Evolutionary conservation across 1,140 invertebrate species (phyloP).

Genomic region (Calosoma granatense): DNA sequence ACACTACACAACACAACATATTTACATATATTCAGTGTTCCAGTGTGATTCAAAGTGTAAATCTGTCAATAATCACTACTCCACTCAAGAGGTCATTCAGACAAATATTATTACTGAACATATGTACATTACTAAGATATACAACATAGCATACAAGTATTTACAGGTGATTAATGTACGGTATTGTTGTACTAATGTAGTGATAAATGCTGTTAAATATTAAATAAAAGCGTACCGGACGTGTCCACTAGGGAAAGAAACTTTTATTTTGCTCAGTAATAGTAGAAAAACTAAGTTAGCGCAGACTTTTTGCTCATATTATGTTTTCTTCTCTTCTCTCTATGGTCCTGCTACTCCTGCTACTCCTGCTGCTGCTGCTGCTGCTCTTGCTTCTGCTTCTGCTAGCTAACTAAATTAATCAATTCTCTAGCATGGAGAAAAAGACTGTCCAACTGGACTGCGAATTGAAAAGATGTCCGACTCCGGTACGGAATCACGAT

Average conservation of each 20-base stretch:
- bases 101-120: neutral
- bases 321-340: neutral
- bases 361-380: too few relatives aligned
- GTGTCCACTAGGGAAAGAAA: neutral
- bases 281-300: conserved; percentile 3
- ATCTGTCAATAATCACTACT: neutral
- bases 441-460: neutral
- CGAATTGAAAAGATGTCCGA: conserved; percentile 5
- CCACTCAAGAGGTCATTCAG: neutral
- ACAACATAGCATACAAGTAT: neutral
- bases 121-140: neutral
- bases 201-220: neutral
- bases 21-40: neutral
- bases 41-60: neutral
- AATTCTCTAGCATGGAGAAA: conserved; percentile 2
- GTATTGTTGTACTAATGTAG: too few relatives aligned
- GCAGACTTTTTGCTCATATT: conserved; percentile 1
- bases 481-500: conserved; percentile 1
- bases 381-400: too few relatives aligned
- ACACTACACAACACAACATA: neutral
- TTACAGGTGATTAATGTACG: too few relatives aligned
- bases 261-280: neutral
- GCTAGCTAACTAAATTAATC: conserved; percentile 3
- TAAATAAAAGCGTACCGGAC: neutral
- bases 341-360: too few relatives aligned